A percentile compares a stretch with the other conserved stretches of the same genome.
These are phyloP conservation scores for Parauchenoglanis ngamensis DNA, from an alignment of 2,797 vertebrate species.

Conservation along the genomic window DNA sequence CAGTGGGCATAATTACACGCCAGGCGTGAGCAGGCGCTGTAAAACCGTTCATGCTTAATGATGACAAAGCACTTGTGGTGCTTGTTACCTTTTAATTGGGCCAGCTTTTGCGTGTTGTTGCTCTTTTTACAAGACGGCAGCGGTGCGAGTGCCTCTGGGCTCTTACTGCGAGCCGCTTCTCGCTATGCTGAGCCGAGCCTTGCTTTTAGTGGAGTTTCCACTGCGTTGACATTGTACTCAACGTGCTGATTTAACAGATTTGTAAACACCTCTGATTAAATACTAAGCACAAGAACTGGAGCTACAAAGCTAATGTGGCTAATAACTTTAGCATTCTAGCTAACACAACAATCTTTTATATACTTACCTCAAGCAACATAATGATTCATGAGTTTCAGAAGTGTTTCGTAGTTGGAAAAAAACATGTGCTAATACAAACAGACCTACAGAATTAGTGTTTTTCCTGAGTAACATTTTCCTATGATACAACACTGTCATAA, in stretches of 20 bases:
- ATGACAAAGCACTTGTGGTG: conserved; percentile 65
- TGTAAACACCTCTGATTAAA: conserved; percentile 21
- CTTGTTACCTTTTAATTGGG: conserved; percentile 58
- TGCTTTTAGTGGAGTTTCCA: conserved; percentile 31
- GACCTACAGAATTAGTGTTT: background rate
- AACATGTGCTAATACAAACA: background rate
- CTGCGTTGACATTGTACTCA: background rate
- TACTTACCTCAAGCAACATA: background rate
- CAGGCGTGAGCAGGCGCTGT: conserved; percentile 61
- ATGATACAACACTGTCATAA: background rate
- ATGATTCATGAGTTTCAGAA: background rate
- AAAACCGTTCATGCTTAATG: conserved; percentile 65
- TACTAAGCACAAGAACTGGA: background rate
- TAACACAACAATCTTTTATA: background rate
- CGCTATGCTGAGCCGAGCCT: conserved; percentile 19
- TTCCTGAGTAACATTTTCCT: background rate
- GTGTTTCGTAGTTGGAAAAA: background rate
- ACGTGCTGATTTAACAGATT: conserved; percentile 32
- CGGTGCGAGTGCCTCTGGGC: conserved; percentile 36
- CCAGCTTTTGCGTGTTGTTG: conserved; percentile 54
- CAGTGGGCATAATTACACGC: conserved; percentile 70
- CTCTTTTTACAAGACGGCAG: conserved; percentile 48
- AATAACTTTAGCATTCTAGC: background rate
- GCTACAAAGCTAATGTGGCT: background rate
- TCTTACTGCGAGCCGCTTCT: conserved; percentile 3